These are phyloP conservation scores for Ophion obscuratus DNA, from an alignment of 2,888 invertebrate species.

Conservation along the genomic window DNA sequence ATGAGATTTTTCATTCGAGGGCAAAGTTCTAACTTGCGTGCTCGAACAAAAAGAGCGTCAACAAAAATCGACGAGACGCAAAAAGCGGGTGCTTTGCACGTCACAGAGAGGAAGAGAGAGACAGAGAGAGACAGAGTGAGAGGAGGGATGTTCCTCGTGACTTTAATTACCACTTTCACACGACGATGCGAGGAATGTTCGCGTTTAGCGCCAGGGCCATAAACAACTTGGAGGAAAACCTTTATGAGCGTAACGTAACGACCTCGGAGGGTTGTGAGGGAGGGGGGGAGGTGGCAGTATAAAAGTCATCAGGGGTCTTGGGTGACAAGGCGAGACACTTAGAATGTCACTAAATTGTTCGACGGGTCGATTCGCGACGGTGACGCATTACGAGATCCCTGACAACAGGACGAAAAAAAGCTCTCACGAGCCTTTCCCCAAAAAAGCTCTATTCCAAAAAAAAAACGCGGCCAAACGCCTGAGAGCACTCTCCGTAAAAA, in stretches of 20 bases:
- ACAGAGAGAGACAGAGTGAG: not conserved
- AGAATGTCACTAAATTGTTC: conserved; percentile 52
- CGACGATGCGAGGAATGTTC: conserved; percentile 40
- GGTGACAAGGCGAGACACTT: conserved; percentile 26
- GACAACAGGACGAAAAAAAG: not conserved
- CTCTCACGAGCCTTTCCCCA: not conserved
- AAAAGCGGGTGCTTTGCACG: not conserved
- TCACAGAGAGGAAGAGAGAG: not conserved
- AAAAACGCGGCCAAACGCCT: not conserved
- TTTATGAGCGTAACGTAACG: conserved; percentile 55
- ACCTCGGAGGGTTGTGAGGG: not conserved
- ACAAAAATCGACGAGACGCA: conserved; percentile 10
- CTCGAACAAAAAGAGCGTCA: too few relatives aligned
- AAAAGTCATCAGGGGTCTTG: conserved; percentile 44
- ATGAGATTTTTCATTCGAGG: not conserved
- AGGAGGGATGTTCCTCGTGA: conserved; percentile 33
- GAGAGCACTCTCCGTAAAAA: conserved; percentile 31
- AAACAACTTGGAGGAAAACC: conserved; percentile 54
- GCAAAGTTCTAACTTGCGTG: too few relatives aligned
- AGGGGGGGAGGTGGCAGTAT: not conserved
- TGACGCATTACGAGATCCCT: conserved; percentile 19
- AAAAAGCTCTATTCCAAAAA: not conserved
- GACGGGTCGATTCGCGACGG: conserved; percentile 16
- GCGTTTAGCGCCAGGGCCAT: conserved; percentile 45
- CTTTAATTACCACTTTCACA: conserved; percentile 40